These are phyloP conservation scores for Lepilemur ruficaudatus DNA, from an alignment of 2,797 vertebrate species.

Conservation along the genomic window DNA sequence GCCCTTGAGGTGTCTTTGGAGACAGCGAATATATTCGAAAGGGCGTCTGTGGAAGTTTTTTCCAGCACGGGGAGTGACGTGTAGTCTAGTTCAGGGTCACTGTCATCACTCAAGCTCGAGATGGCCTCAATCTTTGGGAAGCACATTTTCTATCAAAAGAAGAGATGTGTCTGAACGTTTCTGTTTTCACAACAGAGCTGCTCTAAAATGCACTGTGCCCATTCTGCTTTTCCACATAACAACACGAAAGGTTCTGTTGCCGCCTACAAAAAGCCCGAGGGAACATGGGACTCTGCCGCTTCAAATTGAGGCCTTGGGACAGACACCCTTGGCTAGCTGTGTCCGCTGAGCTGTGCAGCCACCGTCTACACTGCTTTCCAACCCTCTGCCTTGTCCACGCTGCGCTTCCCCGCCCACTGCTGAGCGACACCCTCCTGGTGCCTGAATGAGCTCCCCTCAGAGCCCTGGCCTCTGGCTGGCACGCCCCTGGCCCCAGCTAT, in stretches of 20 bases:
- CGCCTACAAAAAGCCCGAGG: not conserved
- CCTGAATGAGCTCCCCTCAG: rapidly evolving
- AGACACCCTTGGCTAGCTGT: rapidly evolving
- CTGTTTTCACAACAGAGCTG: not conserved
- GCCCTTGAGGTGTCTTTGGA: constrained; percentile 20
- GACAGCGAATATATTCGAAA: constrained; percentile 59
- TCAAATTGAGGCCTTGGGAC: not conserved
- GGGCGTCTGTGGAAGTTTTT: constrained; percentile 44
- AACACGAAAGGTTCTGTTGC: not conserved
- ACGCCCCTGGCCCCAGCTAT: rapidly evolving
- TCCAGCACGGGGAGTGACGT: not conserved
- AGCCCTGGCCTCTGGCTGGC: not conserved
- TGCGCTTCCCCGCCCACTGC: not conserved
- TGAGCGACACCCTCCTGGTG: too few relatives aligned
- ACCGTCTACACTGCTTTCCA: not conserved
- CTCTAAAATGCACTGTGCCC: not conserved
- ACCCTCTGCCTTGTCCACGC: not conserved
- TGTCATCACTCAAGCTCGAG: constrained; percentile 79
- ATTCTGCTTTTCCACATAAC: rapidly evolving
- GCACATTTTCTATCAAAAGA: constrained; percentile 74
- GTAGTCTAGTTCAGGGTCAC: constrained; percentile 52
- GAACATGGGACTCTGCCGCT: too few relatives aligned
- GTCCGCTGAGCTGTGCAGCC: not conserved
- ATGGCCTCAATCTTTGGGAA: constrained; percentile 89
- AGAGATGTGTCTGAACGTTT: not conserved